A percentile compares a stretch with the other conserved stretches of the same genome.
Conservation (phyloP, 2,113 vertebrate species). For the Centropus unirufus region DNA sequence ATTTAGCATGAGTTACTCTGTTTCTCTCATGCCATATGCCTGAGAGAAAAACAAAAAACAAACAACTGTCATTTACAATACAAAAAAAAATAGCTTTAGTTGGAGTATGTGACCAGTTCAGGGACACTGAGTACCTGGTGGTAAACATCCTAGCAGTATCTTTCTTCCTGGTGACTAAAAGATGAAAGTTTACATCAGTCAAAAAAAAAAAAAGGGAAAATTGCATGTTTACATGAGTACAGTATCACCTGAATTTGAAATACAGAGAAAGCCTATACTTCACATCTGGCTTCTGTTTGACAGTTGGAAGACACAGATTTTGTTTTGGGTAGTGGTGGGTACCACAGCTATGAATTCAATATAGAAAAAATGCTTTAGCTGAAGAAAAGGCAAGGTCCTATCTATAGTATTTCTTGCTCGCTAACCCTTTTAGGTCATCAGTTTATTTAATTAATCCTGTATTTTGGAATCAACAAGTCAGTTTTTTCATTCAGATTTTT, state of each 20-base stretch:
- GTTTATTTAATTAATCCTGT: not conserved
- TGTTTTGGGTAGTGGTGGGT: not conserved
- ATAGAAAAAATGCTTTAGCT: not conserved
- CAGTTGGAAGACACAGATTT: not conserved
- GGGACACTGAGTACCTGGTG: not conserved
- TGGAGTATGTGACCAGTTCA: not conserved
- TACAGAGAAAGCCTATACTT: not conserved
- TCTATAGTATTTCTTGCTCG: not conserved
- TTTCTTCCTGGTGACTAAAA: not conserved
- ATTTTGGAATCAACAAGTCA: not conserved
- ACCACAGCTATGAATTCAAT: not conserved
- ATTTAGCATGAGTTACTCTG: not conserved
- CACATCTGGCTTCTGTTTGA: not conserved
- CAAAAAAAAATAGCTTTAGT: not conserved
- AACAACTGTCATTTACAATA: not conserved
- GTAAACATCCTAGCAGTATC: not conserved
- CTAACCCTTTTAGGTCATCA: not conserved
- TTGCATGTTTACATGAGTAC: not conserved
- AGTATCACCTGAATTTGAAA: not conserved
- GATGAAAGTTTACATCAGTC: not conserved
- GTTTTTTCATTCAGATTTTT: not conserved
- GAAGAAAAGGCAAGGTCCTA: not conserved
- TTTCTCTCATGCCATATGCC: not conserved
- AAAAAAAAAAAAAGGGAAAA: not conserved
- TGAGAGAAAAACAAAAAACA: too few relatives aligned